Evolutionary conservation across 2,888 invertebrate species (phyloP).

Genomic region (Caprella mutica): DNA sequence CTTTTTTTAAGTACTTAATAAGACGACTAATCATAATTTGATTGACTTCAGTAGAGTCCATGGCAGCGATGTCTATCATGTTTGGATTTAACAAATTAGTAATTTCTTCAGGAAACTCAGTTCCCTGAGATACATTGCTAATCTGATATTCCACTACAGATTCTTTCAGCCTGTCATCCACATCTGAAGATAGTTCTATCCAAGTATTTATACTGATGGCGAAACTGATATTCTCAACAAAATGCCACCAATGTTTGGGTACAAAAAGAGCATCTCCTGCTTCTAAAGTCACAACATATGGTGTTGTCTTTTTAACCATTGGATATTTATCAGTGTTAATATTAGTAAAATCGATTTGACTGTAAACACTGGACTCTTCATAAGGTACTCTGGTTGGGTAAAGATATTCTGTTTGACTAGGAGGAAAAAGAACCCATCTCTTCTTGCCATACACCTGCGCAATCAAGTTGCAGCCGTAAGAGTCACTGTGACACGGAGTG

Average conservation of each 20-base stretch:
- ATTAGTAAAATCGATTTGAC: slow-evolving; percentile 64
- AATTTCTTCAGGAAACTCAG: slow-evolving; percentile 10
- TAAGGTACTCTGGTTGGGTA: slow-evolving; percentile 78
- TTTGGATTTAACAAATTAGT: slow-evolving; percentile 23
- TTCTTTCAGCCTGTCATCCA: slow-evolving; percentile 22
- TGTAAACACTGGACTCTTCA: slow-evolving; percentile 91
- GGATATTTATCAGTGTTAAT: slow-evolving; percentile 42
- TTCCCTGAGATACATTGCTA: slow-evolving; percentile 17
- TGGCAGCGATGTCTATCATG: slow-evolving; percentile 20
- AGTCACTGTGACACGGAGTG: slow-evolving; percentile 87
- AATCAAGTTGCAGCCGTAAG: slow-evolving; percentile 86
- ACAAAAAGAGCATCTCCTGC: slow-evolving; percentile 81
- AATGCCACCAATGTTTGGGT: slow-evolving; percentile 95
- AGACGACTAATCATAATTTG: background rate
- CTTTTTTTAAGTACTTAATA: too few species aligned
- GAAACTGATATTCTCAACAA: slow-evolving; percentile 59
- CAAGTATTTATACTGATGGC: slow-evolving; percentile 59
- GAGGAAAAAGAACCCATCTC: slow-evolving; percentile 82
- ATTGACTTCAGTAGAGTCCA: slow-evolving; percentile 17
- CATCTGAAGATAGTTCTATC: slow-evolving; percentile 49
- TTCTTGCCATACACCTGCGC: slow-evolving; percentile 69
- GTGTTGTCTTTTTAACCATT: slow-evolving; percentile 35
- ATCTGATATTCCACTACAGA: slow-evolving; percentile 24
- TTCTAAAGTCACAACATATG: slow-evolving; percentile 52
- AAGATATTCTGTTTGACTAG: slow-evolving; percentile 53